Evolutionary conservation across 2,113 vertebrate species (phyloP), one percentile per base, ranked within the genome.

Genomic region (Diadophis punctatus): DNA sequence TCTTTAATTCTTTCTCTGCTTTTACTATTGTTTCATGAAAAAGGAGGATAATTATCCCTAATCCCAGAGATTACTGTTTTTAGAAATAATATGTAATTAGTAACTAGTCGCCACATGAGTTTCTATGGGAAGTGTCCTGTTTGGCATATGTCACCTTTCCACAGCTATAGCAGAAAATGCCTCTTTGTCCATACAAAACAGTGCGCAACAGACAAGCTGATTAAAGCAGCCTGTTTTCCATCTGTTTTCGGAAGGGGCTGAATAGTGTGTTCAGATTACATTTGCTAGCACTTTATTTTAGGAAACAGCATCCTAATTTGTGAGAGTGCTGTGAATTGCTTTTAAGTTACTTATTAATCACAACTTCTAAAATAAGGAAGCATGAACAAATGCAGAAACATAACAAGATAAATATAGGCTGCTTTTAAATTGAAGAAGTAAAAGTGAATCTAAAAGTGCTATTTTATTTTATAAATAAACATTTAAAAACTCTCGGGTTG

Each of bases 331-430:
- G 84, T 89, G 56, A 93, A 91, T n/a, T 25, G 0, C 43, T 93
- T 4, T 95, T 87, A 18, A 43, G 85, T 63, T 93, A 95, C 94
- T 92, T 88, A 46, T 90, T 55, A 94, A 90, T 91, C 6, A 48
- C 74, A 6, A 0, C 0, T 63, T 89, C 68, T 91, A 68, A 86
- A 91, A 90, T 86, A 90, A 53, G 34, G 30, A 85, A 34, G 90
- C 30, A 46, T 7, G 56, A 48, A 90, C 7, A 92, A 39, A 4
- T 56, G 12, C 84, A 94, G 34, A 91, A 96, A 51, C 7, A 86
- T 1, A 12, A 53, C 20, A 87, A 20, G 2, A n/a, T 86, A 46
- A 94, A 90, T 22, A 49, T 18, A 90, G 84, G 0, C 34, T 80
- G 39, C 4, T 43, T 0, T 1, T 92, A 94, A 95, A 86, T 3